A percentile compares a stretch with the other conserved stretches of the same genome.
These are phyloP conservation scores for Prietella phreatophila DNA, from an alignment of 2,113 vertebrate species.

Conservation along the genomic window DNA sequence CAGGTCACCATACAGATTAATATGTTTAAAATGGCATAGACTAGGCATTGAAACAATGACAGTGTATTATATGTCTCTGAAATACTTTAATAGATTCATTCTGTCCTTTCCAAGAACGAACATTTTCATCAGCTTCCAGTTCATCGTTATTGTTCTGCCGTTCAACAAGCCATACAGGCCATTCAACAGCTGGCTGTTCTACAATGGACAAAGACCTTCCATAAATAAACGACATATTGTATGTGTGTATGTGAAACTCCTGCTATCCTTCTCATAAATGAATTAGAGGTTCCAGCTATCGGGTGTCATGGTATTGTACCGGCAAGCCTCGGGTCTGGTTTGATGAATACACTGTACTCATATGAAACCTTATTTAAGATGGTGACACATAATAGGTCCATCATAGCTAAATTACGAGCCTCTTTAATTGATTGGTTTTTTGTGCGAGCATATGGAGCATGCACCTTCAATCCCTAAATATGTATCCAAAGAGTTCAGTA, in stretches of 20 bases:
- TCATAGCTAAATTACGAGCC: slow-evolving; percentile 55
- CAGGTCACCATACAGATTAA: neutral
- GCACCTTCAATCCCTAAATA: slow-evolving; percentile 3
- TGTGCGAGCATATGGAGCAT: slow-evolving; percentile 28
- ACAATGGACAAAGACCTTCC: slow-evolving; percentile 59
- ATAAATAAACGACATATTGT: slow-evolving; percentile 57
- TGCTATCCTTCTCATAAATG: slow-evolving; percentile 54
- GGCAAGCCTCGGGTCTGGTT: slow-evolving; percentile 56
- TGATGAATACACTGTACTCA: slow-evolving; percentile 60
- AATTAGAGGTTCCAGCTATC: slow-evolving; percentile 66
- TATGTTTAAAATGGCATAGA: neutral
- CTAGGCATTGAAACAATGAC: neutral
- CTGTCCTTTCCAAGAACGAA: neutral
- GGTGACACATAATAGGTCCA: slow-evolving; percentile 47
- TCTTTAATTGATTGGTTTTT: slow-evolving; percentile 51
- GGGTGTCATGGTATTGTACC: slow-evolving; percentile 52
- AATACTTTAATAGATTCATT: neutral
- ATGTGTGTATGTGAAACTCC: slow-evolving; percentile 54
- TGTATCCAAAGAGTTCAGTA: neutral
- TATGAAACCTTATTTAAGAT: slow-evolving; percentile 60
- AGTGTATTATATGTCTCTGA: slow-evolving; percentile 3
- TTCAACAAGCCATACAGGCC: slow-evolving; percentile 10
- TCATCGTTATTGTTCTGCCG: neutral
- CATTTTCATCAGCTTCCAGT: slow-evolving; percentile 2
- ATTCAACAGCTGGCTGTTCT: slow-evolving; percentile 59